These are phyloP conservation scores for Caenorhabditis panamensis DNA, from an alignment of 2,888 invertebrate genomes.

Conservation along the genomic window DNA sequence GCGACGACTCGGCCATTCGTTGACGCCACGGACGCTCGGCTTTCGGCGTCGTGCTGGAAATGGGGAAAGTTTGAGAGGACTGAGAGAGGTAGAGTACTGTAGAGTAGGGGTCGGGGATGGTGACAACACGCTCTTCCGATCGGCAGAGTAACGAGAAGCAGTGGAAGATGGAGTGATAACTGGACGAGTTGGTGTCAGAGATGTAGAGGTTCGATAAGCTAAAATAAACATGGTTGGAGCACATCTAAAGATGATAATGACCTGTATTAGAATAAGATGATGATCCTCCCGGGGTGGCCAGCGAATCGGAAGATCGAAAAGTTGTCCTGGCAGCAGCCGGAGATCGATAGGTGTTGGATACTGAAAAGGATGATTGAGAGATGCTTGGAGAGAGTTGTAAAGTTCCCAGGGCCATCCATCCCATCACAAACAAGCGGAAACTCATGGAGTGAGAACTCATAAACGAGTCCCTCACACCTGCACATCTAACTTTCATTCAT, in stretches of 20 bases:
- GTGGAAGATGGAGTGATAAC: constrained; percentile 26
- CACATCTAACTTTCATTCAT: too few species aligned
- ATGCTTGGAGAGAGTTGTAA: not conserved
- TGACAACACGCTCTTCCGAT: constrained; percentile 57
- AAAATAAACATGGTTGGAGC: constrained; percentile 1
- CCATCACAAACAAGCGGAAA: constrained; percentile 25
- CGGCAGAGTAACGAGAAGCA: constrained; percentile 60
- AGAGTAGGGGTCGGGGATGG: constrained; percentile 67
- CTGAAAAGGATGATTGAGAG: constrained; percentile 50
- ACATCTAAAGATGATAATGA: not conserved
- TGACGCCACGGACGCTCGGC: constrained; percentile 79
- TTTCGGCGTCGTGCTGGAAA: constrained; percentile 60
- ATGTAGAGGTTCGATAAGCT: constrained; percentile 67
- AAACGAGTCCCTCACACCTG: constrained; percentile 21
- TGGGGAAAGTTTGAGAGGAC: not conserved
- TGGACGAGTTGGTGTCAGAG: constrained; percentile 63
- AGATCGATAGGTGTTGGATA: constrained; percentile 41
- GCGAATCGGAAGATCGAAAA: constrained; percentile 54
- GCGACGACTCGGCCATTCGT: constrained; percentile 76
- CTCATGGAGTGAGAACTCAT: constrained; percentile 15
- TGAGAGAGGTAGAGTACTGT: constrained; percentile 39
- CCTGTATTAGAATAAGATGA: constrained; percentile 34
- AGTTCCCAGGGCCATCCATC: constrained; percentile 3
- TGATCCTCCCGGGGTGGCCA: constrained; percentile 14
- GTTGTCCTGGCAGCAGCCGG: constrained; percentile 30